Evolutionary conservation across 2,113 vertebrate species (phyloP).

Genomic region (Bufo bufo): DNA sequence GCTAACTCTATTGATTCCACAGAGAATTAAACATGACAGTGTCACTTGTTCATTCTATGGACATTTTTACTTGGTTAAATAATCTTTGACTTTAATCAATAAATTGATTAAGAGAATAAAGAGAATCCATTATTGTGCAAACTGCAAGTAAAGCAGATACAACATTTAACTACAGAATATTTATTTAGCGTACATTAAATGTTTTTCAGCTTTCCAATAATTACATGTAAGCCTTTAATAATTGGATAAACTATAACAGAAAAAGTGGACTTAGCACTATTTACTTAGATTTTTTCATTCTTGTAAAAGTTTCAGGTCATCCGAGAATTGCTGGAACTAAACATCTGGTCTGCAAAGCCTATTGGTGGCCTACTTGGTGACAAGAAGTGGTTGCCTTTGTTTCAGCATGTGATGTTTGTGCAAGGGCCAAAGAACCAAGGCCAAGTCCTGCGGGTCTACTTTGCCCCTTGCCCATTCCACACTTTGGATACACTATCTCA

Average conservation of each 20-base stretch:
- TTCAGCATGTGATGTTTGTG: too few relatives aligned
- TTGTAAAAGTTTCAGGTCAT: neutral
- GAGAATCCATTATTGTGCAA: neutral
- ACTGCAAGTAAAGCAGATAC: slow-evolving; percentile 20
- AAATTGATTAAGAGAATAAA: slow-evolving; percentile 24
- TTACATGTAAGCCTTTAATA: neutral
- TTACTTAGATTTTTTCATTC: neutral
- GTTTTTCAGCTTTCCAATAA: neutral
- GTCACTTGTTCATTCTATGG: neutral
- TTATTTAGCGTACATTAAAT: slow-evolving; percentile 1
- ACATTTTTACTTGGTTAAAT: slow-evolving; percentile 8
- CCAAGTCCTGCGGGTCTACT: too few relatives aligned
- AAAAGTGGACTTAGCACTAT: neutral
- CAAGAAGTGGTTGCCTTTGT: too few relatives aligned
- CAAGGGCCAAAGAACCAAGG: too few relatives aligned
- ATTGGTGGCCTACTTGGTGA: too few relatives aligned
- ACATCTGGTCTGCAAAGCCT: too few relatives aligned
- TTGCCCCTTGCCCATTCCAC: too few relatives aligned
- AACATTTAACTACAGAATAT: neutral
- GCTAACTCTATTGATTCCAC: slow-evolving; percentile 28
- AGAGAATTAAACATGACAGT: slow-evolving; percentile 19
- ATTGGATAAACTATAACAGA: neutral
- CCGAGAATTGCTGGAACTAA: too few relatives aligned
- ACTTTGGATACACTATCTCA: too few relatives aligned
- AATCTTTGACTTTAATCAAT: slow-evolving; percentile 26